Evolutionary conservation across 2,888 invertebrate species (phyloP).

Genomic region (Lasioglossum figueresi): DNA sequence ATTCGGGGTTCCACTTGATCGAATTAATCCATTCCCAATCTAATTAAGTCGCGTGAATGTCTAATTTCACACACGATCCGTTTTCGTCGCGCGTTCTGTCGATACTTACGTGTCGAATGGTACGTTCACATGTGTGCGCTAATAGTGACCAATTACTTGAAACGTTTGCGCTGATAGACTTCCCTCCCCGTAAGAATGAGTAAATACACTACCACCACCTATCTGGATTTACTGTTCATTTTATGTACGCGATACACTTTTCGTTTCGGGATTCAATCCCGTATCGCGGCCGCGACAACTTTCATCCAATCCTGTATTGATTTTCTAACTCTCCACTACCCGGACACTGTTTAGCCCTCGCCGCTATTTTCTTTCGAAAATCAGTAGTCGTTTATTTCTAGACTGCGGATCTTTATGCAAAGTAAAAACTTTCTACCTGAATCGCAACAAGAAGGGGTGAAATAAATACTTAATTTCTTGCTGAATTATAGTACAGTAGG

Average conservation of each 20-base stretch:
- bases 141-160: conserved; percentile 66
- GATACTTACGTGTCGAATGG: conserved; percentile 59
- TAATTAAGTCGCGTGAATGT: conserved; percentile 71
- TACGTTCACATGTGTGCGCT: conserved; percentile 43
- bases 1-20: conserved; percentile 65
- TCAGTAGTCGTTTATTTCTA: background rate
- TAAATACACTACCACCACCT: conserved; percentile 6
- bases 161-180: conserved; percentile 40
- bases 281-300: conserved; percentile 18
- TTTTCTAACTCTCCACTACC: background rate
- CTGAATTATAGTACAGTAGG: no score
- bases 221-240: conserved; percentile 23
- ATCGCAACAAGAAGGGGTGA: no score
- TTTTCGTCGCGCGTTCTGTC: conserved; percentile 57
- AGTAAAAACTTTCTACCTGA: no score
- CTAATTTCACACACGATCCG: conserved; percentile 70
- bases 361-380: background rate
- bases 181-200: conserved; percentile 36
- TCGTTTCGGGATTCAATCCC: conserved; percentile 12
- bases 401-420: no score
- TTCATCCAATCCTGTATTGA: background rate
- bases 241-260: conserved; percentile 22
- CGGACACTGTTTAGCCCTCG: background rate
- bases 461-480: no score
- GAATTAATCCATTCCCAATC: conserved; percentile 72